These are phyloP conservation scores for Baccha elongata DNA, from an alignment of 2,888 invertebrate genomes.

Conservation along the genomic window DNA sequence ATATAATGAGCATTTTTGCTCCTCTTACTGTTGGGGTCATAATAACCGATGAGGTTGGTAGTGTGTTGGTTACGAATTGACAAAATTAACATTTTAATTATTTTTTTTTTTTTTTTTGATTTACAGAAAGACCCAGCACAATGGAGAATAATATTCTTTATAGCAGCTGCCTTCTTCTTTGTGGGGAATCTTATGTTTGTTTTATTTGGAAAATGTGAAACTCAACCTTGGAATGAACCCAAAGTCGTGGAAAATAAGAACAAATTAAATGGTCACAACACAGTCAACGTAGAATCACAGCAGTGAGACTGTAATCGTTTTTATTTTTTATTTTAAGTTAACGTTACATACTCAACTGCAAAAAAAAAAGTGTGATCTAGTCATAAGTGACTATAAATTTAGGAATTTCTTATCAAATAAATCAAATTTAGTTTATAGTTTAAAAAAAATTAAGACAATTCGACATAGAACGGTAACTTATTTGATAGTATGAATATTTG, in stretches of 20 bases:
- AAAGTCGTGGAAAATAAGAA: conserved; percentile 48
- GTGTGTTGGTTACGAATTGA: neutral
- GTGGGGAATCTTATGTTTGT: conserved; percentile 88
- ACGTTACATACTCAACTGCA: conserved; percentile 45
- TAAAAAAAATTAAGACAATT: neutral
- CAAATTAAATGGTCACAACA: conserved; percentile 32
- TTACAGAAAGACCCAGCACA: conserved; percentile 85
- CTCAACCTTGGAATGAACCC: conserved; percentile 89
- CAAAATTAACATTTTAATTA: no score
- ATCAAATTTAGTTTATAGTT: neutral
- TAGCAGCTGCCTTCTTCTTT: conserved; percentile 88
- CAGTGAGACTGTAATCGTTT: conserved; percentile 35
- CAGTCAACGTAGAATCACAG: conserved; percentile 53
- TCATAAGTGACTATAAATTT: conserved; percentile 49
- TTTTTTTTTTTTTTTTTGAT: conserved; percentile 37
- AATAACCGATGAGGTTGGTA: conserved; percentile 86
- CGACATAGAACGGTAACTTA: neutral
- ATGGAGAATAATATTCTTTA: conserved; percentile 90
- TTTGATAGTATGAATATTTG: neutral
- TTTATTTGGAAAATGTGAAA: conserved; percentile 86
- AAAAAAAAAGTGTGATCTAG: conserved; percentile 71
- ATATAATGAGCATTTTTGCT: conserved; percentile 90
- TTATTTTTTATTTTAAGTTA: conserved; percentile 1
- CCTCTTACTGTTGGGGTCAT: conserved; percentile 89
- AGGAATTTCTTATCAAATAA: neutral